Base-by-base conservation (phyloP, 2,113 vertebrate genomes). In the Potamarius usumacintae region DNA sequence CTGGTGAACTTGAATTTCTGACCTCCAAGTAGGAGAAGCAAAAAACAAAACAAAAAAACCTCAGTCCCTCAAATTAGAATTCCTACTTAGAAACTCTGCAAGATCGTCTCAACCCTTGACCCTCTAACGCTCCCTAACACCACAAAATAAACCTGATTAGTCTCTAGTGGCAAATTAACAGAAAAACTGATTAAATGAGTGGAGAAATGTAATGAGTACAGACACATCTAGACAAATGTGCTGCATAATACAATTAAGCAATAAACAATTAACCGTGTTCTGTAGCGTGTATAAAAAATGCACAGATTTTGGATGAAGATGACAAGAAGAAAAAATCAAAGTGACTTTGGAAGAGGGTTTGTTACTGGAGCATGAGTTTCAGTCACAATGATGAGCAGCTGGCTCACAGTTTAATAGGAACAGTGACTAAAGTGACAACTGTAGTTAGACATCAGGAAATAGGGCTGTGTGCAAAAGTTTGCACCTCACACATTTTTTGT, bases 161-260 rank as follows among this genome's bases (percentile, higher is more conserved):
- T 11, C 72, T 52, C 72, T 25, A 14, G 48, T 52, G 48, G n/a
- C 22, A 77, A 77, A 77, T 52, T 5, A n/a, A 77, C 11, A 52
- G 50, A 77, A 53, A 25, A 12, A 53, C 11, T 76, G 10, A 77
- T 25, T 53, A 55, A 78, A 53, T 17, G 6, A 55, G 25, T 27
- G 52, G 25, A 79, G 52, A 27, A 55, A 15, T 30, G 5, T 57
- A 79, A 79, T 3, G 52, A 27, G 20, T n/a, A 27, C 50, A 55
- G 52, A n/a, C 27, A 52, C 52, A 27, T 30, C 52, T n/a, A 17
- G 76, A 78, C 50, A 53, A 25, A 78, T 17, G 25, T 53, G 52
- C 76, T 79, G 52, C 25, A 27, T 79, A 17, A 57, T 27, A 17
- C 76, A 79, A 79, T 79, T 79, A 57, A 55, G 76, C 76, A 79